Conservation (phyloP, 2,888 invertebrate genomes). For the Eudemis profundana region DNA sequence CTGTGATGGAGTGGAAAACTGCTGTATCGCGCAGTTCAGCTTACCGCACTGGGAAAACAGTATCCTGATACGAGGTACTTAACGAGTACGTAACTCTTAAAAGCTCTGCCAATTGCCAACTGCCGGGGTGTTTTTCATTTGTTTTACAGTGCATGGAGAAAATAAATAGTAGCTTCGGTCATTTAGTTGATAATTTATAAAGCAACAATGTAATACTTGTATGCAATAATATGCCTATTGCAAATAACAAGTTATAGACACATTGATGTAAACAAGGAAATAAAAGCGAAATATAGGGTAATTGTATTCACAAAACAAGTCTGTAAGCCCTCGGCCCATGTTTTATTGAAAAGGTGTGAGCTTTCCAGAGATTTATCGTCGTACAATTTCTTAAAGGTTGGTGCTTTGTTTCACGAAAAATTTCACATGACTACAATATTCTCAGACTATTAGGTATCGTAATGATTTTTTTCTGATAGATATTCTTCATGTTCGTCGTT, state of each 20-base stretch:
- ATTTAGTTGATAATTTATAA: too few species aligned
- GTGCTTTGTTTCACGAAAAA: slow-evolving; percentile 24
- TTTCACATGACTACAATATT: neutral
- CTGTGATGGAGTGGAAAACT: slow-evolving; percentile 51
- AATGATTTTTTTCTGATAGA: too few species aligned
- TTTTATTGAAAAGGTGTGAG: slow-evolving; percentile 60
- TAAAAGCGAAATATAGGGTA: slow-evolving; percentile 43
- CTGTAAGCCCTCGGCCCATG: slow-evolving; percentile 49
- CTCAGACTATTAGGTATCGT: too few species aligned
- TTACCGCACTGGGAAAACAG: slow-evolving; percentile 1
- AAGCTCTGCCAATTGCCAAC: neutral
- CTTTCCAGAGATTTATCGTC: slow-evolving; percentile 56
- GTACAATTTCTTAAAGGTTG: slow-evolving; percentile 37
- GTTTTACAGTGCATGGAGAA: neutral
- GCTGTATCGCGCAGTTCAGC: slow-evolving; percentile 13
- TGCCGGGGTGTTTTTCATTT: neutral
- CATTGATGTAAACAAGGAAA: slow-evolving; percentile 43
- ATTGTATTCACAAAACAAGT: slow-evolving; percentile 43
- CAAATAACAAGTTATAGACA: slow-evolving; percentile 30
- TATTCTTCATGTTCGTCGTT: too few species aligned
- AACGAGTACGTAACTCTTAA: slow-evolving; percentile 9
- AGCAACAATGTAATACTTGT: too few species aligned
- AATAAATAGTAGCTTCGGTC: neutral
- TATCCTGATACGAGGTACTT: neutral
- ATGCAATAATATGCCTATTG: too few species aligned